phyloP scores from a whole-genome alignment of 2,888 invertebrate species.

The Liodrosophila aerea region DNA sequence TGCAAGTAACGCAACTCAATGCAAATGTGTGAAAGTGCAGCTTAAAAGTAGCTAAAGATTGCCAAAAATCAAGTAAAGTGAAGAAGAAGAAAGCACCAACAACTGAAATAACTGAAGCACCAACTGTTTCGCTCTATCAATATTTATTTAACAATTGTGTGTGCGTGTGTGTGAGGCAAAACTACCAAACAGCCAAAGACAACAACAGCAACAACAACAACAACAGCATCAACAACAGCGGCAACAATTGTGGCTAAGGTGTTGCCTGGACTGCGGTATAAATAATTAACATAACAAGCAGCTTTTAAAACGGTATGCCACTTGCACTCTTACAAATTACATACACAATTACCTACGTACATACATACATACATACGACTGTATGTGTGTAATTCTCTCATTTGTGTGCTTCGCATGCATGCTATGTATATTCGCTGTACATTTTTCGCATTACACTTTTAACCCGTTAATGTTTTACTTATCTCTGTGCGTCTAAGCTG shows the following conservation, averaged over 20 bases:
- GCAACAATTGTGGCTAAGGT: conserved; percentile 16
- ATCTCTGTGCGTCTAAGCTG: conserved; percentile 6
- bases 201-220: conserved; percentile 15
- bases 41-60: conserved; percentile 40
- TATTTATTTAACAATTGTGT: conserved; percentile 35
- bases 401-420: conserved; percentile 12
- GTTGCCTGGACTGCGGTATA: conserved; percentile 7
- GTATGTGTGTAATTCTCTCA: conserved; percentile 8
- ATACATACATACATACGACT: neutral
- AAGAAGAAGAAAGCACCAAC: conserved; percentile 11
- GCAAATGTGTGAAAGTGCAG: conserved; percentile 73
- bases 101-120: conserved; percentile 19
- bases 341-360: conserved; percentile 4
- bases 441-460: conserved; percentile 53
- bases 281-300: conserved; percentile 40
- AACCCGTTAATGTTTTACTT: conserved; percentile 36
- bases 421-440: conserved; percentile 10
- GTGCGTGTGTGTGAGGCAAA: conserved; percentile 12
- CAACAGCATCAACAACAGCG: conserved; percentile 6
- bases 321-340: conserved; percentile 9
- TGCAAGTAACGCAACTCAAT: conserved; percentile 61
- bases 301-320: conserved; percentile 63
- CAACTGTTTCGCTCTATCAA: conserved; percentile 20
- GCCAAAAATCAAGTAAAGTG: conserved; percentile 9
- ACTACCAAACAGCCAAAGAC: conserved; percentile 19